Evolutionary conservation across 2,113 vertebrate genomes (phyloP), one percentile per base, ranked within the genome.

Genomic region (Psilopsiagon aymara): DNA sequence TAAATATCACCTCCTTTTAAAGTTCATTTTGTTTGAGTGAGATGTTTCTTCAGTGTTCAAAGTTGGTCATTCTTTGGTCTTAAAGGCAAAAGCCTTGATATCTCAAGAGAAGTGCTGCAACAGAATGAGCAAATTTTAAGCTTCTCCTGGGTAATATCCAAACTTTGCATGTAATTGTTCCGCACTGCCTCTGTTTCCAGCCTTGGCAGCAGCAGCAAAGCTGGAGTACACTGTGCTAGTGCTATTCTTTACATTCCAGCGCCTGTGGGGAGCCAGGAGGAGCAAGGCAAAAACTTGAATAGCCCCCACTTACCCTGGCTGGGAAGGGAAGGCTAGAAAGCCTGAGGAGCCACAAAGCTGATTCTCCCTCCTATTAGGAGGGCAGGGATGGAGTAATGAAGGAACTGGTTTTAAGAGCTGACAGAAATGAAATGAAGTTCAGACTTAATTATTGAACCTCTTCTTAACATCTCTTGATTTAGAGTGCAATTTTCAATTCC

Each of bases 141-240:
- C 0, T 1, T 69, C 15, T 7, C 6, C 10, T 0, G 3, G 37
- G 13, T 39, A 44, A 52, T 23, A 24, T 13, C 20, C 47, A 7
- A 5, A 44, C 31, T 44, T 68, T 20, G 20, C 1, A 0, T 60
- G 51, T 52, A 62, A 37, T 47, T 86, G 19, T 57, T 88, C 6
- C 2, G 9, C 2, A 1, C 31, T 52, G 33, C 11, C 9, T 62
- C 19, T 81, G 41, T 39, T 82, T 21, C 73, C 33, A 47, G 8
- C 12, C 24, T 57, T 1, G 3, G 25, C 25, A 70, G 77, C 14
- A 57, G 39, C 55, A 44, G 17, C 66, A 63, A 53, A 77, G 35
- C 57, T 67, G 25, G 23, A 86, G 35, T 53, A 35, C 19, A 2
- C 35, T 87, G 67, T 69, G 7, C 41, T 52, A 15, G 49, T 47